A percentile compares a stretch with the other conserved stretches of the same genome.
Evolutionary conservation across 2,888 invertebrate species (phyloP).

Genomic region (Tetranychus piercei): DNA sequence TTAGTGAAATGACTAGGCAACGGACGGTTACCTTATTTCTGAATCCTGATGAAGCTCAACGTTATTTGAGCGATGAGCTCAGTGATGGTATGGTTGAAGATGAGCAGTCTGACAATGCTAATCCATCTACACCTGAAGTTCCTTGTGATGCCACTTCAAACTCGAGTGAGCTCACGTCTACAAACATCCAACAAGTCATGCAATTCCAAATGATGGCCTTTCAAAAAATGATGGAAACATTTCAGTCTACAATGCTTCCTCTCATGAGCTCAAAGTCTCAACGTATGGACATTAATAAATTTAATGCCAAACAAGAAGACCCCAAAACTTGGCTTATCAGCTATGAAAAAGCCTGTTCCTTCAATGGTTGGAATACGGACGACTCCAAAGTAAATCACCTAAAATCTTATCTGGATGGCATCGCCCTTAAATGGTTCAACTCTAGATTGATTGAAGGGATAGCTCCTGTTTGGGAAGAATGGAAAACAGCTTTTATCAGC

Average conservation of each 20-base stretch:
- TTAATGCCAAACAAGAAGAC: background rate
- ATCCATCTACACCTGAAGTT: no score
- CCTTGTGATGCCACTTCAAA: no score
- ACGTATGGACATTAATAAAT: background rate
- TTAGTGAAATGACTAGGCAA: background rate
- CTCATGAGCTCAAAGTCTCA: no score
- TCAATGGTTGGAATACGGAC: background rate
- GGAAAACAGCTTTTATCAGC: background rate
- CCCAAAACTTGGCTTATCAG: background rate
- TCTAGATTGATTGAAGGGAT: background rate
- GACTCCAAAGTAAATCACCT: background rate
- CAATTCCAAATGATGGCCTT: no score
- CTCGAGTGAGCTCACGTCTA: no score
- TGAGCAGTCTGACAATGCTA: no score
- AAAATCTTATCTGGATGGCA: background rate
- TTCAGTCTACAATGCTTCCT: no score
- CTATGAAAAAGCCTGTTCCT: slow-evolving; percentile 3
- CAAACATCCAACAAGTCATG: no score
- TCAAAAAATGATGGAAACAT: no score
- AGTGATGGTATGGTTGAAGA: no score
- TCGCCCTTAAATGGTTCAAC: slow-evolving; percentile 2
- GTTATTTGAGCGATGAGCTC: background rate
- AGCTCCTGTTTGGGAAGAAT: background rate
- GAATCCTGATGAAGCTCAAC: background rate
- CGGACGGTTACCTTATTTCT: background rate